Base-by-base conservation (phyloP, 2,797 vertebrate species). In the Pangasius krempfi region DNA sequence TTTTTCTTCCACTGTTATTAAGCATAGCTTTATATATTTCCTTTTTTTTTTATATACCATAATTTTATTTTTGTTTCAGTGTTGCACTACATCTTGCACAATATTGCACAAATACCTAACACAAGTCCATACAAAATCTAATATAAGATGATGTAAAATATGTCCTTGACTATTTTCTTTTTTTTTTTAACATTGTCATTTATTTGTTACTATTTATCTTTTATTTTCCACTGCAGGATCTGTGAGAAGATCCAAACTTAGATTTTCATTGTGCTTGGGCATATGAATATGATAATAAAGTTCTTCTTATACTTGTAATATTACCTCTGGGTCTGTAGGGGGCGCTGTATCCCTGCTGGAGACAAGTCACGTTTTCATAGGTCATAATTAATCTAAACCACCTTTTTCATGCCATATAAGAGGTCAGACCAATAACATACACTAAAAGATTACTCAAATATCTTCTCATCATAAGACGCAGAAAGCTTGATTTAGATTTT, bases 271-370 rank as follows among this genome's bases (percentile, higher is more conserved):
- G n/a, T 66, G n/a, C 64, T 66, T 66, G 62, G 62, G 8, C 8
- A 64, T n/a, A n/a, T 27, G 62, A 66, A 66, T 13, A 14, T 62
- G 25, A 62, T 9, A 27, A 7, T 60, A 10, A 73, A 73, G 18
- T 73, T 27, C 25, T 27, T 82, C 3, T 66, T 30, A n/a, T 64
- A 47, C 14, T n/a, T 88, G 91, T 70, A 91, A 85, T 85, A 16
- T 64, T 27, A 52, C 0, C 0, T 22, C 4, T 5, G 5, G 30
- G 25, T 80, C 89, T 47, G 47, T 70, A 87, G 89, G 16, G 8
- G 87, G 88, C 64, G 27, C 47, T 52, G 16, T 20, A 62, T 54
- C 25, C 56, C 78, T 86, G 8, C 52, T 83, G 30, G 37, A 85
- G 13, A 50, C 13, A 27, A 33, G 37, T 72, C 9, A 40, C 40